Base-by-base conservation (phyloP, 2,113 vertebrate genomes). In the Callithrix jacchus region DNA sequence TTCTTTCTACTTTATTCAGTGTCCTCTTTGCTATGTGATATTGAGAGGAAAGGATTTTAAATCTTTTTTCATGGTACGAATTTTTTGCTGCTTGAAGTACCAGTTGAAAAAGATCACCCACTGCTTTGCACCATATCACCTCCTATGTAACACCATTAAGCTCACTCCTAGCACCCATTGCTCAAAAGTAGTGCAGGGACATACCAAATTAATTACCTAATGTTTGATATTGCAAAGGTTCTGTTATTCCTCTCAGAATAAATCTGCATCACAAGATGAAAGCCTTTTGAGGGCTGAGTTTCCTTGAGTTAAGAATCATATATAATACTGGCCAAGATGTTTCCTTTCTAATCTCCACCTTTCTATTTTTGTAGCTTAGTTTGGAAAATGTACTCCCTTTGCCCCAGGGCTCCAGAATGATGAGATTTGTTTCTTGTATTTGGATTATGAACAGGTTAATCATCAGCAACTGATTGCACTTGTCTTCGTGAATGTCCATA, bases 401-500 rank as follows among this genome's bases (percentile, higher is more conserved):
- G 97, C 97, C 95, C 96, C 95, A 97, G 58, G 93, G 96, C 97
- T 98, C 96, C 88, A 88, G 84, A 90, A 90, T 94, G 85, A 97
- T 96, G 94, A 98, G 89, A 98, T 98, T 95, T 98, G 90, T 97
- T 97, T 98, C 64, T 81, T 95, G 49, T 83, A 96, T 87, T 98
- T 98, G 45, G 92, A 98, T 99, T 98, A 99, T 98, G 98, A 98
- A 98, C 98, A 98, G 98, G 98, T 99, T 99, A 98, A 99, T 99
- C 99, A 99, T 98, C 98, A 98, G 97, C 97, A 98, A 98, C 98
- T 99, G 99, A 99, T 98, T 99, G 98, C 97, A 94, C 96, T 98
- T 98, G 97, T 97, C 97, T 98, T 98, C 93, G 96, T 95, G 95
- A 98, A 99, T 97, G 98, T 98, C 98, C 98, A 84, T 98, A 98